These are phyloP conservation scores for Hafferia zeledoni DNA, from an alignment of 2,797 vertebrate genomes.

Conservation along the genomic window DNA sequence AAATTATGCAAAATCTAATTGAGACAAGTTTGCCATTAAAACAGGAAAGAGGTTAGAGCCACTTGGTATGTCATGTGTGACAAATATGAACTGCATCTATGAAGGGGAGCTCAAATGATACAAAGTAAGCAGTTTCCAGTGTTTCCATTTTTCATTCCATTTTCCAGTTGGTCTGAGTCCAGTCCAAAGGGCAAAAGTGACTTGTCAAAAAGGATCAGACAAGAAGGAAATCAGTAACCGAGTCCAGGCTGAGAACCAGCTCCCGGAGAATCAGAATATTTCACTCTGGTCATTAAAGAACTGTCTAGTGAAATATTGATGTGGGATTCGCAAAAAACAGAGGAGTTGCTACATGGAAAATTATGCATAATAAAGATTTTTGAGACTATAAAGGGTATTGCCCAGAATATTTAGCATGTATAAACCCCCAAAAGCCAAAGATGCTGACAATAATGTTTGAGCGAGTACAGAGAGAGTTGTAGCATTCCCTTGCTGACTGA, in stretches of 20 bases:
- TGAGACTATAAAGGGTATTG: neutral
- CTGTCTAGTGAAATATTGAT: neutral
- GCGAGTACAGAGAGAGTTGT: neutral
- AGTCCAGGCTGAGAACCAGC: neutral
- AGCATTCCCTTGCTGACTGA: constrained; percentile 42
- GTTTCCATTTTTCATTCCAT: neutral
- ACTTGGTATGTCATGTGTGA: neutral
- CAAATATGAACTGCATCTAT: neutral
- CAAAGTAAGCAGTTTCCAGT: neutral
- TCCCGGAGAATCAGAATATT: neutral
- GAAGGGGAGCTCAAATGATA: neutral
- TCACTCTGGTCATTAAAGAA: neutral
- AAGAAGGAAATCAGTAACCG: neutral
- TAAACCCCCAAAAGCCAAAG: constrained; percentile 2
- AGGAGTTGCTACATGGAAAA: neutral
- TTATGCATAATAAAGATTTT: neutral
- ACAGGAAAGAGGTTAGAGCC: neutral
- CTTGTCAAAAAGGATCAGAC: neutral
- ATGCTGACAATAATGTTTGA: constrained; percentile 15
- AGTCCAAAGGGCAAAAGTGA: neutral
- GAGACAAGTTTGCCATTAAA: neutral
- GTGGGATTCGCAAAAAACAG: neutral
- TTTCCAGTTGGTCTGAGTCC: neutral
- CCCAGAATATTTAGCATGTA: neutral
- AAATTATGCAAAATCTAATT: neutral